phyloP scores from a whole-genome alignment of 2,888 invertebrate species.

The Iselma pallidipennis region DNA sequence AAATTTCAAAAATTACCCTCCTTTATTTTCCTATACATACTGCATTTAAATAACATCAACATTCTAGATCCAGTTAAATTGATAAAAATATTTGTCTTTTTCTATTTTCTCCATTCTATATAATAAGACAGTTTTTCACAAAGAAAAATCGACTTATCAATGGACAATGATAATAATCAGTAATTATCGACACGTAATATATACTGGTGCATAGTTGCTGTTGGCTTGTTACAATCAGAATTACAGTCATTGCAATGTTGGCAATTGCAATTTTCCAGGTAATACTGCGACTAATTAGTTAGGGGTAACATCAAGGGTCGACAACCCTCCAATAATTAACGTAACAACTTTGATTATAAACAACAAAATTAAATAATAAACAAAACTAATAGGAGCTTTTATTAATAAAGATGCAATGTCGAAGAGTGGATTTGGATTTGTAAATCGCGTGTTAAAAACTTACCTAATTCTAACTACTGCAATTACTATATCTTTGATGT shows the following conservation, averaged over 20 bases:
- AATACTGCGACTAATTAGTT: background rate
- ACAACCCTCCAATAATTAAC: background rate
- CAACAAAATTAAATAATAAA: too few species aligned
- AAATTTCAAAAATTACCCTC: background rate
- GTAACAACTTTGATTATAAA: too few species aligned
- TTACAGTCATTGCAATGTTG: background rate
- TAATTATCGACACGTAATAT: conserved; percentile 1
- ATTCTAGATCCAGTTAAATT: background rate
- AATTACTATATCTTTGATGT: background rate
- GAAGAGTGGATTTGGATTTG: too few species aligned
- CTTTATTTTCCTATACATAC: background rate
- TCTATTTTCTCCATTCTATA: too few species aligned
- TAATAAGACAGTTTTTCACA: too few species aligned
- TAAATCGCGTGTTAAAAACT: background rate
- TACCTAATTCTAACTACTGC: background rate
- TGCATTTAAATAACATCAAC: background rate
- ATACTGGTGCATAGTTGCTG: background rate
- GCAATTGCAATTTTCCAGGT: background rate
- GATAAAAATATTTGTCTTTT: background rate
- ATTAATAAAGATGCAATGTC: too few species aligned
- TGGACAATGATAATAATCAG: background rate
- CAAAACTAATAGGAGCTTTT: too few species aligned
- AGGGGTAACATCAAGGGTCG: background rate
- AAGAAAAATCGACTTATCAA: too few species aligned
- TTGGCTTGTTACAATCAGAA: background rate